These are phyloP conservation scores for Ennomos fuscantarius DNA, from an alignment of 2,888 invertebrate genomes.

Conservation along the genomic window DNA sequence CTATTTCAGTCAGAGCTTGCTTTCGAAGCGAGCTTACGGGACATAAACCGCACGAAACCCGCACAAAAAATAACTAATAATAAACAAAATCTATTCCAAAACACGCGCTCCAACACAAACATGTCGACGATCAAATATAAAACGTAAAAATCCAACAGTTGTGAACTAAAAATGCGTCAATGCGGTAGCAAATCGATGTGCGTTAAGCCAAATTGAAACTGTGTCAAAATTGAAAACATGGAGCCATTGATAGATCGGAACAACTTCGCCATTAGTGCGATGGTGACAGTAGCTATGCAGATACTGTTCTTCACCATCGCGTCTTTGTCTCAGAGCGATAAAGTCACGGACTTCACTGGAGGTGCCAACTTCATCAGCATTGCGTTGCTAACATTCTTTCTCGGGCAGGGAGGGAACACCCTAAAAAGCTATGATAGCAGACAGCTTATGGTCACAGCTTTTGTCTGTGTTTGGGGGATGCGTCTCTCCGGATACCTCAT, in stretches of 20 bases:
- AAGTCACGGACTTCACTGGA: slow-evolving; percentile 96
- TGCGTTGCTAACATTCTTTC: slow-evolving; percentile 93
- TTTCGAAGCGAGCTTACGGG: slow-evolving; percentile 34
- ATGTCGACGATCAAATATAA: slow-evolving; percentile 34
- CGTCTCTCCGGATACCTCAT: slow-evolving; percentile 94
- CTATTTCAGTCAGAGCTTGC: slow-evolving; percentile 75
- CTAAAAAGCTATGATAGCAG: slow-evolving; percentile 93
- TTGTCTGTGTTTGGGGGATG: slow-evolving; percentile 94
- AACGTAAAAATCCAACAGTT: slow-evolving; percentile 29
- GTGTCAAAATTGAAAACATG: slow-evolving; percentile 80
- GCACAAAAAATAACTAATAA: slow-evolving; percentile 24
- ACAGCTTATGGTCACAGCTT: slow-evolving; percentile 95
- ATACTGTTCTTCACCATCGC: slow-evolving; percentile 95
- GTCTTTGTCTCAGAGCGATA: slow-evolving; percentile 94
- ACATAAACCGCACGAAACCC: slow-evolving; percentile 7
- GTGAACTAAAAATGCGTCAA: slow-evolving; percentile 63
- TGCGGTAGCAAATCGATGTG: slow-evolving; percentile 66
- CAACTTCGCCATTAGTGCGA: slow-evolving; percentile 94
- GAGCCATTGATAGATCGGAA: slow-evolving; percentile 92
- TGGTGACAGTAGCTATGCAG: slow-evolving; percentile 94
- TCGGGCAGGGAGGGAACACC: slow-evolving; percentile 91
- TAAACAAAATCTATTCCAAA: slow-evolving; percentile 22
- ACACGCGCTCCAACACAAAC: slow-evolving; percentile 21
- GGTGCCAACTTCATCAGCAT: slow-evolving; percentile 97
- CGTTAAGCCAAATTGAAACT: slow-evolving; percentile 57